Percentiles rank a stretch among this genome's conserved stretches.
phyloP scores from a whole-genome alignment of 2,113 vertebrate species.

The Lycaon pictus region DNA sequence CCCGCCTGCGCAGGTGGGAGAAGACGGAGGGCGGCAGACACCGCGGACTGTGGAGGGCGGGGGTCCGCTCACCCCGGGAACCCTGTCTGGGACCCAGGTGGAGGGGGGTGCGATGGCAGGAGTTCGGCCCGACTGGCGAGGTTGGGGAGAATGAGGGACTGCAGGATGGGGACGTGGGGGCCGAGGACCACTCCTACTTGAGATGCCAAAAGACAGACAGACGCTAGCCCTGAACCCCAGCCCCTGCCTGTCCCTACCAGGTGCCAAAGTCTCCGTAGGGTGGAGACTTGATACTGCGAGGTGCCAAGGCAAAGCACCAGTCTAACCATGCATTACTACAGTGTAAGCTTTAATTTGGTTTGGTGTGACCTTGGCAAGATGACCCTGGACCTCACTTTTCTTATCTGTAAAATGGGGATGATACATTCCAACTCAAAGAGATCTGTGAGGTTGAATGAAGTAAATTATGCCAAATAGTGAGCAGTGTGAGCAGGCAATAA shows the following conservation, averaged over 20 bases:
- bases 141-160: neutral
- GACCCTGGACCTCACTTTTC: conserved; percentile 35
- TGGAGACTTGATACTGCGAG: fast-evolving
- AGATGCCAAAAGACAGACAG: neutral
- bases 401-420: conserved; percentile 63
- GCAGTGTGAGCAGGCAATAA: neutral
- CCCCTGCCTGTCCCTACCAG: neutral
- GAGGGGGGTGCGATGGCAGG: neutral
- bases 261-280: neutral
- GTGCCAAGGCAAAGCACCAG: neutral
- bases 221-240: neutral
- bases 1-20: neutral
- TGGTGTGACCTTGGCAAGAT: neutral
- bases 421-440: neutral
- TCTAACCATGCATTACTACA: neutral
- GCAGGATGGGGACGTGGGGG: fast-evolving
- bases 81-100: neutral
- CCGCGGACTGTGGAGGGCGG: neutral
- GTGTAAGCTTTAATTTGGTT: neutral
- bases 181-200: neutral
- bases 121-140: neutral
- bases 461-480: neutral
- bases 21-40: neutral
- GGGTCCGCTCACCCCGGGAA: neutral
- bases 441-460: neutral